Percentiles rank a stretch among this genome's conserved stretches.
Evolutionary conservation across 1,140 invertebrate species (phyloP).

Genomic region (Homalodisca vitripennis): DNA sequence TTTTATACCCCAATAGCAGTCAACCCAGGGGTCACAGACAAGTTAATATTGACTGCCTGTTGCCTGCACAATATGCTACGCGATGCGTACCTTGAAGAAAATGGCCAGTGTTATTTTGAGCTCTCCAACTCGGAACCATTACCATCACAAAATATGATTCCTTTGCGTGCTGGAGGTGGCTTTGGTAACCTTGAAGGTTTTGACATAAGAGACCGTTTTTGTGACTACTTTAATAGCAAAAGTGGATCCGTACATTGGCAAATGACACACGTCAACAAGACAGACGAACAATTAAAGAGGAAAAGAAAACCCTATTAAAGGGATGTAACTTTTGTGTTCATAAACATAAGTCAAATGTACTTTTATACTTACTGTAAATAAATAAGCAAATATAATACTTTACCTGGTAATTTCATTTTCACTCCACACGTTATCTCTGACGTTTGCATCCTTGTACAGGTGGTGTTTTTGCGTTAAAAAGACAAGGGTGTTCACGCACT

Average conservation of each 20-base stretch:
- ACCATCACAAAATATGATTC: slow-evolving; percentile 33
- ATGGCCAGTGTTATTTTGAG: slow-evolving; percentile 4
- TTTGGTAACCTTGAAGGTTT: slow-evolving; percentile 26
- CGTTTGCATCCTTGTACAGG: slow-evolving; percentile 6
- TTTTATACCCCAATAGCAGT: slow-evolving; percentile 37
- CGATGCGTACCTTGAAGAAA: slow-evolving; percentile 34
- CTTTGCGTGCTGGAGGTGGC: slow-evolving; percentile 32
- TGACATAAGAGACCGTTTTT: slow-evolving; percentile 1
- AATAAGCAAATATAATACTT: neutral
- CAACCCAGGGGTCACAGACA: slow-evolving; percentile 25
- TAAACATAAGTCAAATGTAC: too few species aligned
- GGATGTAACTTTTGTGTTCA: too few species aligned
- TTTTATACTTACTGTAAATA: neutral
- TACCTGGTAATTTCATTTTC: slow-evolving; percentile 12
- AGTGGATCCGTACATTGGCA: slow-evolving; percentile 4
- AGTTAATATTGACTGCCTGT: slow-evolving; percentile 26
- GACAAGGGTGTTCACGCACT: slow-evolving; percentile 6
- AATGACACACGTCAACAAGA: slow-evolving; percentile 9
- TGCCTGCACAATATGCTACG: slow-evolving; percentile 35
- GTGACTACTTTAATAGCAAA: slow-evolving; percentile 14
- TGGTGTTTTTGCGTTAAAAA: slow-evolving; percentile 3
- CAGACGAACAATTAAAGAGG: neutral
- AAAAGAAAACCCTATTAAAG: neutral
- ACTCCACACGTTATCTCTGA: neutral
- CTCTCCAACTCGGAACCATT: slow-evolving; percentile 1